Evolutionary conservation across 2,113 vertebrate genomes (phyloP).

Genomic region (Rynchops niger): DNA sequence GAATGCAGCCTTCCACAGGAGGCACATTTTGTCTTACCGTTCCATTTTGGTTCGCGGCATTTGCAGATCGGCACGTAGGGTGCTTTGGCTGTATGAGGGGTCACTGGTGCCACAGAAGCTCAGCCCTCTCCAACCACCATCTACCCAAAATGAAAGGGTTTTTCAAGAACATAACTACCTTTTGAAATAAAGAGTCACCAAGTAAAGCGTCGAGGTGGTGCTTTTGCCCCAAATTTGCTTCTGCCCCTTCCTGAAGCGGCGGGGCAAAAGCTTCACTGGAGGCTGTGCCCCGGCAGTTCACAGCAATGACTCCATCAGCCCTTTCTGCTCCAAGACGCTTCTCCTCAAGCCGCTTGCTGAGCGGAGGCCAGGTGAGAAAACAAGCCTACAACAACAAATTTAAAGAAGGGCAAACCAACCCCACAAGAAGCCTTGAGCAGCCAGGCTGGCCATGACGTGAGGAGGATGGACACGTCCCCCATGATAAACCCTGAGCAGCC

Average conservation of each 20-base stretch:
- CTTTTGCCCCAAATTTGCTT: background rate
- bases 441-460: accelerated
- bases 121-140: background rate
- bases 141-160: background rate
- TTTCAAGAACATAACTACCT: background rate
- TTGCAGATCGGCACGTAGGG: accelerated
- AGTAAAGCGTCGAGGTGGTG: background rate
- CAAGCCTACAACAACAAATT: background rate
- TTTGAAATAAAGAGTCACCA: background rate
- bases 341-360: background rate
- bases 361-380: background rate
- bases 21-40: background rate
- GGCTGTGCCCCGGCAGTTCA: background rate
- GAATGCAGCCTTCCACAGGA: background rate
- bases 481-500: background rate
- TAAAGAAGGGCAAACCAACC: background rate
- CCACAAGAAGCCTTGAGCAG: background rate
- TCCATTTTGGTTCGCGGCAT: background rate
- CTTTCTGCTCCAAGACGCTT: background rate
- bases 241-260: accelerated
- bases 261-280: background rate
- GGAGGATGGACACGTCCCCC: background rate
- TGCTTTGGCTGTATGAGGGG: background rate
- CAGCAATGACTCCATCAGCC: background rate
- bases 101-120: background rate